A percentile compares a stretch with the other conserved stretches of the same genome.
These are phyloP conservation scores for Sebastes aleutianus DNA, from an alignment of 2,797 vertebrate species.

Conservation along the genomic window DNA sequence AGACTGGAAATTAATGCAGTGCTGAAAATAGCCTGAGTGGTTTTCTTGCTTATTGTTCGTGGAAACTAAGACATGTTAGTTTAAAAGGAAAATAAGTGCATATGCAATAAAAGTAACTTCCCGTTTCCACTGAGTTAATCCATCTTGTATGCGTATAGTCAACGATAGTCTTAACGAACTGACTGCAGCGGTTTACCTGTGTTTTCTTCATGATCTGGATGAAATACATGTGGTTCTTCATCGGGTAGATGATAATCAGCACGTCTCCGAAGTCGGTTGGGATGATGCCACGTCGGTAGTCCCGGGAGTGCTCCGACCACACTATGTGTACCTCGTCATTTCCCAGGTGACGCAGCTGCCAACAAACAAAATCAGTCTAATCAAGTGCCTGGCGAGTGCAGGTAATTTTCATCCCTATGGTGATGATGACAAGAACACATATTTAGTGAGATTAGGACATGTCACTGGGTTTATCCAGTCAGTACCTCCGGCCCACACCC, in stretches of 20 bases:
- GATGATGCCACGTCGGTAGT: slow-evolving; percentile 96
- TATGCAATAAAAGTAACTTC: not conserved
- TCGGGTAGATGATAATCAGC: slow-evolving; percentile 96
- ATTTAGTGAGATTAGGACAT: slow-evolving; percentile 31
- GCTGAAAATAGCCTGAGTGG: not conserved
- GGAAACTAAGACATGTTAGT: not conserved
- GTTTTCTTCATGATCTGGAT: slow-evolving; percentile 96
- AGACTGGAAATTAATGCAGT: not conserved
- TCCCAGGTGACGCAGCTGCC: slow-evolving; percentile 98
- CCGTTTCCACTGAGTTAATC: not conserved
- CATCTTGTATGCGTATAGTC: not conserved
- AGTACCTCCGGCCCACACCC: not conserved
- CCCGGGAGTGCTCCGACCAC: slow-evolving; percentile 98
- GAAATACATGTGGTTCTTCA: slow-evolving; percentile 98
- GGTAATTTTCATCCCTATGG: slow-evolving; percentile 31
- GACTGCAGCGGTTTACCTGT: slow-evolving; percentile 80
- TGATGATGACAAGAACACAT: slow-evolving; percentile 44
- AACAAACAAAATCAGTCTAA: slow-evolving; percentile 65
- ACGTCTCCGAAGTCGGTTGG: slow-evolving; percentile 98
- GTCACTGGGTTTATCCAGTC: slow-evolving; percentile 11
- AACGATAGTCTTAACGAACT: not conserved
- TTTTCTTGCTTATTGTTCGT: not conserved
- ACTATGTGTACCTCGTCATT: slow-evolving; percentile 99
- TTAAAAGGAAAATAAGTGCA: not conserved
- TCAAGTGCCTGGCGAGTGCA: slow-evolving; percentile 45